Conservation (phyloP, 2,888 invertebrate species). For the Eristalinus aeneus region DNA sequence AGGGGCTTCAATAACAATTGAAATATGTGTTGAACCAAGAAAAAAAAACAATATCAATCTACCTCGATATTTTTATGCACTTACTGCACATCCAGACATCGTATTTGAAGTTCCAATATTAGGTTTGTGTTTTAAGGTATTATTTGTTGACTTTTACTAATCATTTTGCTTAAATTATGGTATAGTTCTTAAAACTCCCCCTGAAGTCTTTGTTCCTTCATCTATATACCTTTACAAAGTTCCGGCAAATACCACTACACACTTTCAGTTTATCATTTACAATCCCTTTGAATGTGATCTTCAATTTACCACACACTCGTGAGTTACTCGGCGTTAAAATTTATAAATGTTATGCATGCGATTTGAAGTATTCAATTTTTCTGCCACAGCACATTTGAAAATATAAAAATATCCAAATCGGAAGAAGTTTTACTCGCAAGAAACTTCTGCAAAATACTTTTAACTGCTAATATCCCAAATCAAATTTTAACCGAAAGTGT, state of each 20-base stretch:
- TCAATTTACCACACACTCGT: conserved; percentile 6
- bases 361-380: neutral
- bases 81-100: conserved; percentile 51
- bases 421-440: neutral
- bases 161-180: neutral
- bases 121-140: neutral
- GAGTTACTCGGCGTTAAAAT: neutral
- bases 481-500: neutral
- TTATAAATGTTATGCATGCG: neutral
- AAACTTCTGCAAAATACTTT: conserved; percentile 22
- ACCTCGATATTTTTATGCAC: conserved; percentile 18
- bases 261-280: conserved; percentile 41
- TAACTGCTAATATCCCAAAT: conserved; percentile 20
- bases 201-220: conserved; percentile 17
- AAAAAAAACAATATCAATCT: conserved; percentile 12
- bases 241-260: conserved; percentile 28
- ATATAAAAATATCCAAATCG: neutral
- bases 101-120: conserved; percentile 51
- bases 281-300: conserved; percentile 16
- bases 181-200: neutral
- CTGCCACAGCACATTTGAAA: conserved; percentile 2
- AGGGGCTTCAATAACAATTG: conserved; percentile 9
- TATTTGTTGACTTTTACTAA: neutral
- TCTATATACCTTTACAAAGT: conserved; percentile 36
- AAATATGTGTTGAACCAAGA: conserved; percentile 27